Evolutionary conservation across 2,113 vertebrate species (phyloP), one percentile per base, ranked within the genome.

Genomic region (Mesembrinibis cayennensis): DNA sequence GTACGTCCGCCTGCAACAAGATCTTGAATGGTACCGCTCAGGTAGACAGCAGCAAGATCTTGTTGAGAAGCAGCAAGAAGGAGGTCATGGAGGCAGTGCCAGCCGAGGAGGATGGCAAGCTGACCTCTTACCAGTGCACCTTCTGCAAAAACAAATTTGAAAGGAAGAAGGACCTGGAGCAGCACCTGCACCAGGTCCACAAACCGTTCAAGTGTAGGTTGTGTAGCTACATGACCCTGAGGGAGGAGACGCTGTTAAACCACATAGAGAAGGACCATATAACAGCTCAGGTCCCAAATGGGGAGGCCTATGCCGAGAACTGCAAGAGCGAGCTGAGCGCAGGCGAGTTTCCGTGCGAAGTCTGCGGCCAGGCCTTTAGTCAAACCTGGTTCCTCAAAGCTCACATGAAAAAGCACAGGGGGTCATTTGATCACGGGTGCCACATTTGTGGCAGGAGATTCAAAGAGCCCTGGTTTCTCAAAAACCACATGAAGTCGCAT

Each of bases 401-500:
- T 8, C 99, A 99, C 97, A 99, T 99, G 99, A 99, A 99, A 97
- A 99, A 99, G 94, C 99, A 99, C 59, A 97, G 99, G 3, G 99
- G 99, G 26, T 99, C 99, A 71, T 98, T 99, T 80, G 99, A 99
- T 96, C 99, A 99, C 0, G 99, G 99, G 81, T 99, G 99, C 97
- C 98, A 99, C 61, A 98, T 99, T 81, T 99, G 99, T 29, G 99
- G 99, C 69, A 98, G 99, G 34, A 98, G 99, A 47, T 99, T 99
- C 98, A 99, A 99, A 7, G 99, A 99, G 97, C 98, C 99, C 30
- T 99, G 99, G 99, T 99, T 99, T 90, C 99, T 99, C 55, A 99
- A 99, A 97, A 99, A 99, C 93, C 99, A 99, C 95, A 99, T 99
- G 99, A 99, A 99, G 98, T 99, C 99, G 0, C 99, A 99, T 2